Percentiles rank a stretch among this genome's conserved stretches.
phyloP scores from a whole-genome alignment of 2,113 vertebrate species.

The Butorides virescens region DNA sequence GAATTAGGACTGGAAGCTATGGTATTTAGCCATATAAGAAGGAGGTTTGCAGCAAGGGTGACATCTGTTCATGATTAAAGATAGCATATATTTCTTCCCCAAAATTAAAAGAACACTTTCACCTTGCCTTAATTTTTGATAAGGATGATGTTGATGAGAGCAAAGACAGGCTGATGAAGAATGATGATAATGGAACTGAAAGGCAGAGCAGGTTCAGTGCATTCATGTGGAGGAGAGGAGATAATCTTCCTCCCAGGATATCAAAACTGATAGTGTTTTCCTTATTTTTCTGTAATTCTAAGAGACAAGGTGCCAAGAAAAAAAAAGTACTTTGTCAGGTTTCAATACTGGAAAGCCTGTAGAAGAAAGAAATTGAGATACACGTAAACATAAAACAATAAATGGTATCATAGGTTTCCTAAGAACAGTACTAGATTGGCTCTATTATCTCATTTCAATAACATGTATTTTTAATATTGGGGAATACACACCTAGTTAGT shows the following conservation, averaged over 20 bases:
- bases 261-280: not conserved
- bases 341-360: not conserved
- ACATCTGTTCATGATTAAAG: constrained; percentile 27
- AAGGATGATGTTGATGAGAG: not conserved
- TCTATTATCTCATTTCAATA: not conserved
- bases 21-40: not conserved
- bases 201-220: not conserved
- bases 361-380: not conserved
- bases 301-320: not conserved
- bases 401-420: not conserved
- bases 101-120: constrained; percentile 26
- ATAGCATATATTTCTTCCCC: not conserved
- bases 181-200: not conserved
- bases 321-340: not conserved
- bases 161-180: not conserved
- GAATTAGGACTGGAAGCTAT: not conserved
- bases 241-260: not conserved
- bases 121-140: constrained; percentile 41
- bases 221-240: not conserved
- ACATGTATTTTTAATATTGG: not conserved
- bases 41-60: not conserved
- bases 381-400: not conserved
- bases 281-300: not conserved
- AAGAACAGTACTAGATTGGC: not conserved
- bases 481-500: not conserved